A percentile compares a stretch with the other conserved stretches of the same genome.
phyloP scores from a whole-genome alignment of 2,888 invertebrate genomes.

The Pheosia gnoma region DNA sequence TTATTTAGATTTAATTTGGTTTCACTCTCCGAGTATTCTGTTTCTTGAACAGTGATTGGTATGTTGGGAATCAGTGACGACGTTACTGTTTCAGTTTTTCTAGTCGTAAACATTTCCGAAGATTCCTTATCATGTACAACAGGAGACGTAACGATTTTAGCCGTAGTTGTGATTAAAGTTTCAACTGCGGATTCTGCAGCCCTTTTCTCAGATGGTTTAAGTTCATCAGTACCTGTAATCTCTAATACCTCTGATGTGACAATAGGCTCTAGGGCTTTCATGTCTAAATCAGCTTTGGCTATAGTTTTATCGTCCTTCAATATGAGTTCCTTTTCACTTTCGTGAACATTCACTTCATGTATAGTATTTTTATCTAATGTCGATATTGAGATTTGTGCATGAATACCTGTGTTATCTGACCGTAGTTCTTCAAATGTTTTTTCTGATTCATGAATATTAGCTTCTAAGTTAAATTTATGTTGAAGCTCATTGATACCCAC shows the following conservation, averaged over 20 bases:
- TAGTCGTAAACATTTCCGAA: conserved; percentile 50
- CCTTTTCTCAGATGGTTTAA: conserved; percentile 82
- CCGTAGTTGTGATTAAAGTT: conserved; percentile 84
- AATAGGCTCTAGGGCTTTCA: conserved; percentile 85
- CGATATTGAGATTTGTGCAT: conserved; percentile 77
- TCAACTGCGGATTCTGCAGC: conserved; percentile 61
- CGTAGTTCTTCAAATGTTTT: conserved; percentile 71
- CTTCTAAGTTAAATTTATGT: conserved; percentile 84
- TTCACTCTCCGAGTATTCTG: conserved; percentile 87
- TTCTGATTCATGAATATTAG: conserved; percentile 86
- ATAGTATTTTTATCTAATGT: conserved; percentile 84
- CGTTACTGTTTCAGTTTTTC: conserved; percentile 63
- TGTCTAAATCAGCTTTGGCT: conserved; percentile 82
- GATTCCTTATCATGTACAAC: conserved; percentile 87
- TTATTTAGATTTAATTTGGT: conserved; percentile 70
- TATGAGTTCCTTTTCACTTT: conserved; percentile 85
- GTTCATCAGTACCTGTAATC: conserved; percentile 73
- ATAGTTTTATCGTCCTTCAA: conserved; percentile 77
- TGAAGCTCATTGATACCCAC: conserved; percentile 85
- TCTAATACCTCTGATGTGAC: conserved; percentile 81
- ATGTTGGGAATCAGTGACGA: conserved; percentile 83
- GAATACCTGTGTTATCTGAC: conserved; percentile 59
- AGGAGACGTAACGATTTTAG: conserved; percentile 85
- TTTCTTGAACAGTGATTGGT: conserved; percentile 85
- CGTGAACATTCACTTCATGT: conserved; percentile 85